Base-by-base conservation (phyloP, 2,797 vertebrate species). In the Hipposideros larvatus region DNA sequence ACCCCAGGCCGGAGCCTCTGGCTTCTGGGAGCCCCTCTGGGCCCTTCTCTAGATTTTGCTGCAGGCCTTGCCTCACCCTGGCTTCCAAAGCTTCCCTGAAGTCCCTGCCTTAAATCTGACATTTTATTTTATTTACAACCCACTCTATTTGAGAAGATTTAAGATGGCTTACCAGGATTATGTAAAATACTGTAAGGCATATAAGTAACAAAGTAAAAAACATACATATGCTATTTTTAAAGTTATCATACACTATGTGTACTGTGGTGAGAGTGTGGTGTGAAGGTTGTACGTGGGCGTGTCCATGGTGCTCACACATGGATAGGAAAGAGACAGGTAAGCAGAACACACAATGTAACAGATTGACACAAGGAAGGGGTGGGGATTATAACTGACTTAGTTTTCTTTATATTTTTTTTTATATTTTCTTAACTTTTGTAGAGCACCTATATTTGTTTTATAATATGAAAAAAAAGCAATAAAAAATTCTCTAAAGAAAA, bases 401-500 rank as follows among this genome's bases (percentile, higher is more conserved):
- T 77, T 90, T 88, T 82, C 65, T 82, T 94, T 65, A 79, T 14
- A 92, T 43, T 84, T 92, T 84, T 90, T 65, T 91, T 51, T 14
- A 11, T 65, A 66, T 84, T 94, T 93, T 79, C 77, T 87, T 61
- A 77, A 85, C 71, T 79, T 96, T 92, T 75, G 82, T 90, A 93
- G 61, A 77, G 77, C 59, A 82, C 74, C 93, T 96, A 68, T 94
- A 93, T 93, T 89, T 96, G 90, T 80, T 96, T 92, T 86, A 77
- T 55, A 87, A 82, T 34, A 84, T 37, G 19, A 43, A 46, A n/a
- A 41, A 79, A 87, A 82, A 83, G 57, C 68, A 95, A 84, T 37
- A 79, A 89, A 92, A 88, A 85, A 90, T 84, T 79, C 88, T 65
- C 75, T 57, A 86, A 96, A 91, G 91, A 95, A 96, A 97, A 96